A percentile compares a stretch with the other conserved stretches of the same genome.
Conservation (phyloP, 2,888 invertebrate species). For the Heliconius ismenius region DNA sequence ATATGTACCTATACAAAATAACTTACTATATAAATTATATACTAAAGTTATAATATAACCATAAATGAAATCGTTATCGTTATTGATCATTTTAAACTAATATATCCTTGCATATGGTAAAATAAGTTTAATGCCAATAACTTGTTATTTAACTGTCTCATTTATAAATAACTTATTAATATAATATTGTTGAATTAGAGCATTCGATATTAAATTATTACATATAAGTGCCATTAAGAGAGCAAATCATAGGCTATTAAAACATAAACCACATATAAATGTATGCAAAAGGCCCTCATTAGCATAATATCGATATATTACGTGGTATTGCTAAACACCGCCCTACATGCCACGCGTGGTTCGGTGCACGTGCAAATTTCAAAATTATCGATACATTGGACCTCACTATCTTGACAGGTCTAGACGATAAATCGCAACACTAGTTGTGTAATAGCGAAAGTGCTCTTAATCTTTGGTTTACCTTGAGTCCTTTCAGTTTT, state of each 20-base stretch:
- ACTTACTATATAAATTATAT: neutral
- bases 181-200: slow-evolving; percentile 4
- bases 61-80: neutral
- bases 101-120: neutral
- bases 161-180: neutral
- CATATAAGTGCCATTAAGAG: slow-evolving; percentile 2
- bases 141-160: slow-evolving; percentile 2
- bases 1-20: neutral
- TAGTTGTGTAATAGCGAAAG: slow-evolving; percentile 33
- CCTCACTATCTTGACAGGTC: slow-evolving; percentile 24
- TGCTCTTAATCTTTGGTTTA: slow-evolving; percentile 25
- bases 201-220: slow-evolving; percentile 20
- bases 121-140: neutral
- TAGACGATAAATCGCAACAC: slow-evolving; percentile 31
- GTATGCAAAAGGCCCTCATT: slow-evolving; percentile 26
- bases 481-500: slow-evolving; percentile 22
- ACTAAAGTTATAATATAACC: neutral
- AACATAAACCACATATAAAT: slow-evolving; percentile 15
- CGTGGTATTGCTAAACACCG: slow-evolving; percentile 23
- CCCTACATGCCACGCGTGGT: slow-evolving; percentile 33
- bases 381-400: slow-evolving; percentile 33
- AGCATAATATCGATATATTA: slow-evolving; percentile 26
- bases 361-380: slow-evolving; percentile 40
- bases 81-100: neutral
- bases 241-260: slow-evolving; percentile 12